A percentile compares a stretch with the other conserved stretches of the same genome.
phyloP scores from a whole-genome alignment of 2,113 vertebrate genomes.

The Prunella himalayana region DNA sequence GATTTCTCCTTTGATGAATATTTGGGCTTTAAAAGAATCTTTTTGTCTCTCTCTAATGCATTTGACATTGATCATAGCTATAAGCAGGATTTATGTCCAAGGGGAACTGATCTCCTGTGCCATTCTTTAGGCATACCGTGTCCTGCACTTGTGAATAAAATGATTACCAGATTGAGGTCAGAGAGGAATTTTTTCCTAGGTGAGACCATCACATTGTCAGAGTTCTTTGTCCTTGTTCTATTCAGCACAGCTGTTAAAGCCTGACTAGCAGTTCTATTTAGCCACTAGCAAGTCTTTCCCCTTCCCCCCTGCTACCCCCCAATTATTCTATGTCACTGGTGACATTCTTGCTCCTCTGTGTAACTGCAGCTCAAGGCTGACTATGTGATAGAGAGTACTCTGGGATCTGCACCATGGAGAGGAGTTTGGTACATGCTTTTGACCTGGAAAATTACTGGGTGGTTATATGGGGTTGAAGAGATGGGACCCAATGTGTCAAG shows the following conservation, averaged over 20 bases:
- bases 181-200: neutral
- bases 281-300: neutral
- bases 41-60: neutral
- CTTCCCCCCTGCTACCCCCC: fast-evolving
- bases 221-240: neutral
- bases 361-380: neutral
- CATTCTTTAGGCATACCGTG: neutral
- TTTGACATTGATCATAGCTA: neutral
- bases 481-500: neutral
- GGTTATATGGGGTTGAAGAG: neutral
- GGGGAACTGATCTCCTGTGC: neutral
- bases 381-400: neutral
- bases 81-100: neutral
- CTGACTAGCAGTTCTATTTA: neutral
- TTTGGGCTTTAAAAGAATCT: neutral
- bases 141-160: neutral
- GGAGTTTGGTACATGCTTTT: neutral
- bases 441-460: neutral
- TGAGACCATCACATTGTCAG: neutral
- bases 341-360: neutral
- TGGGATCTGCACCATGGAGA: neutral
- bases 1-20: neutral
- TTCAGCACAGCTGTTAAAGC: neutral
- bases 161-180: neutral
- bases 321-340: neutral